Evolutionary conservation across 1,140 invertebrate genomes (phyloP), one percentile per base, ranked within the genome.

Genomic region (Cepaea nemoralis): DNA sequence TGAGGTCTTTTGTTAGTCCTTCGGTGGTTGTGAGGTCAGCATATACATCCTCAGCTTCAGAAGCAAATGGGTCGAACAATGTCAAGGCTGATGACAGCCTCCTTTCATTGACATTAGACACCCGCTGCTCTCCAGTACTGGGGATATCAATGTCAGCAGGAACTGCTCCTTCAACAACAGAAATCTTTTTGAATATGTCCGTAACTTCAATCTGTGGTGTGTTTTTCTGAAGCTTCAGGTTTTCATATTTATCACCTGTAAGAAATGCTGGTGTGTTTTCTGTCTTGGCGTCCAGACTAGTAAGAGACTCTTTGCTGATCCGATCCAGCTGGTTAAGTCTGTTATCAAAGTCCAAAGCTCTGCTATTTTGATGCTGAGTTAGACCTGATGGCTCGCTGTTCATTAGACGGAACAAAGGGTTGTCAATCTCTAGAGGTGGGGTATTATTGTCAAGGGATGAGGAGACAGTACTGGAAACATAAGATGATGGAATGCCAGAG

Each of bases 51-150:
- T 70, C 40, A 40, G 69, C 12, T 40, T 39, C 84, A 6, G 83
- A 70, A n/a, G 87, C 59, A 75, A 90, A 83, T 0, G 90, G 89
- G 82, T 91, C 89, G 87, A 90, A 90, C 70, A 88, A 70, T 74
- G 74, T 85, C 40, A 90, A 73, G 0, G 89, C 86, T 19, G 86
- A 83, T 10, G 90, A 90, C 50, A 91, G 83, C 55, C 90, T 84
- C 35, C 83, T 86, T 55, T 87, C 86, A 80, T 89, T 85, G 14
- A 91, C 83, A 40, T 86, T 88, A 16, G 85, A 80, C 73, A 89
- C 89, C 77, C 90, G 89, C 82, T 89, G 89, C 74, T 91, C 89
- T n/a, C 14, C 74, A 45, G 33, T 77, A 31, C 48, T 48, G 12
- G 27, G 42, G 14, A 33, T 69, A 1, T 75, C 71, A 71, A 55